phyloP scores from a whole-genome alignment of 2,113 vertebrate genomes.

The Turnix velox region DNA sequence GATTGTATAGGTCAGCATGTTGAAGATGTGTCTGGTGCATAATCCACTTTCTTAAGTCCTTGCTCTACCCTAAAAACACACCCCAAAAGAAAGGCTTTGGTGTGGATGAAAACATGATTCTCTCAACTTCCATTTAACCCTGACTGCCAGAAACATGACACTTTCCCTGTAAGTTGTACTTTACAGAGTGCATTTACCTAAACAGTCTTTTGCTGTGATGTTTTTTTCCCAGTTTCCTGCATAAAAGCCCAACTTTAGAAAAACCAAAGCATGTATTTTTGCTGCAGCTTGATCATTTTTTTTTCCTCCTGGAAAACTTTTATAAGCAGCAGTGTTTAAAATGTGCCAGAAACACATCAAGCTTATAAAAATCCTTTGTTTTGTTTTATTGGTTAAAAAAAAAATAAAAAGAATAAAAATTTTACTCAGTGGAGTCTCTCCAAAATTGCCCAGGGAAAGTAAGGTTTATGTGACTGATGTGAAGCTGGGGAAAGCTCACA shows the following conservation, averaged over 20 bases:
- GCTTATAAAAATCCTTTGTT: slow-evolving; percentile 37
- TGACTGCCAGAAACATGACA: background rate
- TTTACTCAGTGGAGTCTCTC: background rate
- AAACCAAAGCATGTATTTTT: background rate
- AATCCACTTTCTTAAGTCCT: background rate
- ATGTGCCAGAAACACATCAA: slow-evolving; percentile 40
- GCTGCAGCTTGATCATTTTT: slow-evolving; percentile 13
- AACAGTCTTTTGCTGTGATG: background rate
- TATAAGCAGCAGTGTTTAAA: slow-evolving; percentile 28
- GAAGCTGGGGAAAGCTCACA: background rate
- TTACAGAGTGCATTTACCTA: too few relatives aligned
- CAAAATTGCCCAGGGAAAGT: slow-evolving; percentile 2
- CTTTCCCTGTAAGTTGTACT: background rate
- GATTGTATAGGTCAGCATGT: accelerated
- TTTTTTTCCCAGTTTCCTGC: background rate
- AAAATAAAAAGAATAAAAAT: slow-evolving; percentile 10
- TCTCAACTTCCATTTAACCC: background rate
- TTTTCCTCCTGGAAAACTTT: slow-evolving; percentile 34
- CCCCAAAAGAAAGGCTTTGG: background rate
- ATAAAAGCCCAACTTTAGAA: background rate
- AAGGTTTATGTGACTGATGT: background rate
- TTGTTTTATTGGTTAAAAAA: slow-evolving; percentile 40
- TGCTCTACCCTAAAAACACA: too few relatives aligned
- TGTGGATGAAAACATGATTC: background rate
- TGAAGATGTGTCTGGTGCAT: background rate